Evolutionary conservation across 2,113 vertebrate species (phyloP).

Genomic region (Trichomycterus rosablanca): DNA sequence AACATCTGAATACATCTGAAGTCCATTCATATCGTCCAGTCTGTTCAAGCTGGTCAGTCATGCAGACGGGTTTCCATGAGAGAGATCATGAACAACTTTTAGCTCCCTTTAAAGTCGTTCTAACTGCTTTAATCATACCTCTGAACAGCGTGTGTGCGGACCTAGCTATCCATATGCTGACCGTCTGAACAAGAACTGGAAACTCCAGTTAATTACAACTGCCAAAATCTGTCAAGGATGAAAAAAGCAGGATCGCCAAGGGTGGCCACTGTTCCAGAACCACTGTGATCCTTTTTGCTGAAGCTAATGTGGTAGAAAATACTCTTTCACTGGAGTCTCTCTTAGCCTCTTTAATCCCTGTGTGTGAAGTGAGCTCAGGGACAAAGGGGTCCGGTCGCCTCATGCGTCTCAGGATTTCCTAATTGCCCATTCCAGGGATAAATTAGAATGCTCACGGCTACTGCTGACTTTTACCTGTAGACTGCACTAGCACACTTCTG

Average conservation of each 20-base stretch:
- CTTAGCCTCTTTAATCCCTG: constrained; percentile 47
- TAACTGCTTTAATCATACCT: too few species aligned
- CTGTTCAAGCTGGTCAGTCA: constrained; percentile 49
- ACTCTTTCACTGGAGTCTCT: constrained; percentile 49
- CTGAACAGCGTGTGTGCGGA: too few species aligned
- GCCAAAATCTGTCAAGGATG: constrained; percentile 35
- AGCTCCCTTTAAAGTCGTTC: too few species aligned
- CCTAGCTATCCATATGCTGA: too few species aligned
- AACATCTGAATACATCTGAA: too few species aligned
- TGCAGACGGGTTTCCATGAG: constrained; percentile 48
- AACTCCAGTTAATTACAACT: constrained; percentile 47
- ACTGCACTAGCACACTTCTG: too few species aligned
- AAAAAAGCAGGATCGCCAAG: neutral
- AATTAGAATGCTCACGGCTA: constrained; percentile 40
- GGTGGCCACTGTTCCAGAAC: constrained; percentile 34
- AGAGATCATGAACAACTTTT: too few species aligned
- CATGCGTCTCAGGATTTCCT: constrained; percentile 48
- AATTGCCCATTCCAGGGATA: constrained; percentile 48
- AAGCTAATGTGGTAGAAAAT: constrained; percentile 60
- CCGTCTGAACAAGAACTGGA: constrained; percentile 7
- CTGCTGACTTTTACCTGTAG: constrained; percentile 14
- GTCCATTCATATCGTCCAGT: constrained; percentile 18
- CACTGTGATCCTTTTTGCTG: constrained; percentile 53
- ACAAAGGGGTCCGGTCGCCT: constrained; percentile 47
- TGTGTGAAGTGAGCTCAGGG: constrained; percentile 39